Conservation (phyloP, 2,888 invertebrate genomes). For the Microchrysa polita region DNA sequence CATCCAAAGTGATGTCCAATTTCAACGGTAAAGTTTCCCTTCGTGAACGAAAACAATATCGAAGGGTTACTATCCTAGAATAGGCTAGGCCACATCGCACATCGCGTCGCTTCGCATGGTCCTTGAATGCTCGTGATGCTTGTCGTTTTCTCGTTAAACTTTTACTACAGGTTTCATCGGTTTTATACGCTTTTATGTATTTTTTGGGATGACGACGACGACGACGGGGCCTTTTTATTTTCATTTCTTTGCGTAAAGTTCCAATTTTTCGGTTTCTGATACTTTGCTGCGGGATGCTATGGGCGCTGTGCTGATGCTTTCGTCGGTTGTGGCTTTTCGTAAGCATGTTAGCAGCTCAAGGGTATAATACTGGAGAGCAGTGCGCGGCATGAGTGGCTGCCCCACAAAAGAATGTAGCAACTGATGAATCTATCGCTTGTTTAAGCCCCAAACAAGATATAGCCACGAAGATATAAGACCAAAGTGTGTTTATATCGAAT, state of each 20-base stretch:
- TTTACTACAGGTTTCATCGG: not conserved
- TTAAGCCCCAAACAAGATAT: slow-evolving; percentile 1
- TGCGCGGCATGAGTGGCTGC: slow-evolving; percentile 6
- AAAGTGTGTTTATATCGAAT: not conserved
- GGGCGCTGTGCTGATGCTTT: too few species aligned
- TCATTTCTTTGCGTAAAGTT: not conserved
- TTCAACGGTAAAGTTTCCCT: not conserved
- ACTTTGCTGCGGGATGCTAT: not conserved
- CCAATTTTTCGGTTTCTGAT: not conserved
- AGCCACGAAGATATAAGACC: not conserved
- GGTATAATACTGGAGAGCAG: not conserved
- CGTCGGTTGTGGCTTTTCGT: not conserved
- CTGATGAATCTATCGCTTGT: slow-evolving; percentile 11
- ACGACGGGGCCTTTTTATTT: too few species aligned
- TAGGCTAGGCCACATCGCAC: not conserved
- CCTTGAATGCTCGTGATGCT: not conserved
- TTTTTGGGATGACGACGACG: too few species aligned
- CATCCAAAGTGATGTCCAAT: not conserved
- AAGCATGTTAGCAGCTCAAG: not conserved
- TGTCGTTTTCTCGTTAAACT: not conserved
- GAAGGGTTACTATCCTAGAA: not conserved
- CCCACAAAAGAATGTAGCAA: slow-evolving; percentile 6
- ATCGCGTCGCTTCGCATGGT: too few species aligned
- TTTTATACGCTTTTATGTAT: not conserved
- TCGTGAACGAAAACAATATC: not conserved